Conservation (phyloP, 2,888 invertebrate genomes). For the Nemurella pictetii region DNA sequence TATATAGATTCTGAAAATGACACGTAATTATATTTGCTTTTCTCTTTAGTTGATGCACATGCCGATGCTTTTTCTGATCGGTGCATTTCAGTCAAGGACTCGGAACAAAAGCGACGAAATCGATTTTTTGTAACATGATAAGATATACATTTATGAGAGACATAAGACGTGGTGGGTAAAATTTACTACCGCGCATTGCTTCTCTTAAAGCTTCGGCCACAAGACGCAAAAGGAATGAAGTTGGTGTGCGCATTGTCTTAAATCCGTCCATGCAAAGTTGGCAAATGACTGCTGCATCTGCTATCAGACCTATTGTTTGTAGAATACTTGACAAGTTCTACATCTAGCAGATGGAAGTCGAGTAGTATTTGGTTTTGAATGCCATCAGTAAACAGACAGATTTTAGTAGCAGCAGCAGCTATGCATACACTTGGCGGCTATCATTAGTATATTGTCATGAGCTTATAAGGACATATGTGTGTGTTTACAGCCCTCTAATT, state of each 20-base stretch:
- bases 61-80: not conserved
- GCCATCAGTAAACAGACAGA: not conserved
- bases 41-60: not conserved
- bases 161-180: not conserved
- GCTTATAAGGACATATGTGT: not conserved
- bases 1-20: not conserved
- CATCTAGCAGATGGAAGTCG: too few species aligned
- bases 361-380: too few species aligned
- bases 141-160: too few species aligned
- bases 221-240: not conserved
- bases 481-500: not conserved
- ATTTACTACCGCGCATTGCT: not conserved
- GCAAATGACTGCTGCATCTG: not conserved
- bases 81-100: not conserved
- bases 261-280: too few species aligned
- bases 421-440: not conserved
- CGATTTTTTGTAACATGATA: too few species aligned
- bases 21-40: not conserved
- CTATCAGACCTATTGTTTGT: not conserved
- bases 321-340: not conserved
- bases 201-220: not conserved
- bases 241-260: too few species aligned
- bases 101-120: not conserved
- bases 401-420: too few species aligned
- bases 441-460: not conserved